Percentiles rank a stretch among this genome's conserved stretches.
Conservation (phyloP, 2,113 vertebrate genomes). For the Oceanodroma tethys region DNA sequence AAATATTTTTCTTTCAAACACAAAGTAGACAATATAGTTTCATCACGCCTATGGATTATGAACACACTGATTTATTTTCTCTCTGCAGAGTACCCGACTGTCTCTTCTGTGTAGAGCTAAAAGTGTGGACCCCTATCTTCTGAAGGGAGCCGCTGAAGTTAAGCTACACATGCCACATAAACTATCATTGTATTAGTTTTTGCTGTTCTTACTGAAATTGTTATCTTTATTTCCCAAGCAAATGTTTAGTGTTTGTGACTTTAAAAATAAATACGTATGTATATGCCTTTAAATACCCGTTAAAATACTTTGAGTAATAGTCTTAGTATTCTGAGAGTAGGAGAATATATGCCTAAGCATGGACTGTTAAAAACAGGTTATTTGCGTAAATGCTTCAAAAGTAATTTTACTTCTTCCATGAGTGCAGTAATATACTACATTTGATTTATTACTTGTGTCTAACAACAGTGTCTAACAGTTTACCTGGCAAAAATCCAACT, state of each 20-base stretch:
- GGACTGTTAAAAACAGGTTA: neutral
- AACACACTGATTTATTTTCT: neutral
- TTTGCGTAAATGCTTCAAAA: neutral
- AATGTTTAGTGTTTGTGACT: neutral
- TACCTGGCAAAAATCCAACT: neutral
- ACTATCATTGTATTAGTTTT: neutral
- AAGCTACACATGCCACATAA: neutral
- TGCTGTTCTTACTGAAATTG: neutral
- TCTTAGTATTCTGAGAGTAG: neutral
- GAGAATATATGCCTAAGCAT: neutral
- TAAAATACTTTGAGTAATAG: neutral
- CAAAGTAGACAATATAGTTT: neutral
- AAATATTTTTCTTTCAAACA: neutral
- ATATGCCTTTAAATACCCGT: neutral
- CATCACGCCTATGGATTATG: neutral
- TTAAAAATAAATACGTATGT: neutral
- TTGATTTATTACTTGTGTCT: neutral
- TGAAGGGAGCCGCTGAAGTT: neutral
- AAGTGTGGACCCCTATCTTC: neutral
- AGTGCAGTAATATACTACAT: neutral
- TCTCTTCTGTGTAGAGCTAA: neutral
- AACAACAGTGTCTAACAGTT: neutral
- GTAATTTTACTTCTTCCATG: neutral
- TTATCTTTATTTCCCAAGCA: neutral
- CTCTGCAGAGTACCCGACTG: neutral